Percentiles rank a stretch among this genome's conserved stretches.
These are phyloP conservation scores for Pachyramphus minor DNA, from an alignment of 2,113 vertebrate genomes.

Conservation along the genomic window DNA sequence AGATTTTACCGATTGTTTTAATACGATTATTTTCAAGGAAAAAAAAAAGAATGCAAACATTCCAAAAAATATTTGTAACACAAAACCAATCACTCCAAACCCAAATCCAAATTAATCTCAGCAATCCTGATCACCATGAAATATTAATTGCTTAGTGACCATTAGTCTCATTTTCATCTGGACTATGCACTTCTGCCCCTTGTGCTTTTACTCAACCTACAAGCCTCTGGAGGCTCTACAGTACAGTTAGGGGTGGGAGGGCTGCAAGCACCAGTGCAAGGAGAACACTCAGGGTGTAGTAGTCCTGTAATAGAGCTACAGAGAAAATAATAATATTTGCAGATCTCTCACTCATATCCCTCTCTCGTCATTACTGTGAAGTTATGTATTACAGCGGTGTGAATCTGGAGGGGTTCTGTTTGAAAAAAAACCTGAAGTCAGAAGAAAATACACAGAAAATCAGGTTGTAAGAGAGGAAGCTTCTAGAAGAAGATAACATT, in stretches of 20 bases:
- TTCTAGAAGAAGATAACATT: neutral
- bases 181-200: neutral
- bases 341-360: neutral
- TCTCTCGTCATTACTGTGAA: neutral
- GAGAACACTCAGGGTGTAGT: neutral
- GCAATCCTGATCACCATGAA: neutral
- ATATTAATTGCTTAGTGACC: neutral
- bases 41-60: neutral
- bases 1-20: neutral
- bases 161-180: neutral
- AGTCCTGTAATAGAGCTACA: neutral
- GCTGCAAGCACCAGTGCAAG: neutral
- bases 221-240: neutral
- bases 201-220: neutral
- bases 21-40: neutral
- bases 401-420: neutral
- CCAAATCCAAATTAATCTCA: neutral
- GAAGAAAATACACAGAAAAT: neutral
- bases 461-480: neutral
- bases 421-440: neutral
- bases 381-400: neutral
- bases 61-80: neutral
- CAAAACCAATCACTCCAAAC: neutral
- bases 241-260: neutral
- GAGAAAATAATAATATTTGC: neutral